These are phyloP conservation scores for Gadopsis marmoratus DNA, from an alignment of 2,797 vertebrate species.

Conservation along the genomic window DNA sequence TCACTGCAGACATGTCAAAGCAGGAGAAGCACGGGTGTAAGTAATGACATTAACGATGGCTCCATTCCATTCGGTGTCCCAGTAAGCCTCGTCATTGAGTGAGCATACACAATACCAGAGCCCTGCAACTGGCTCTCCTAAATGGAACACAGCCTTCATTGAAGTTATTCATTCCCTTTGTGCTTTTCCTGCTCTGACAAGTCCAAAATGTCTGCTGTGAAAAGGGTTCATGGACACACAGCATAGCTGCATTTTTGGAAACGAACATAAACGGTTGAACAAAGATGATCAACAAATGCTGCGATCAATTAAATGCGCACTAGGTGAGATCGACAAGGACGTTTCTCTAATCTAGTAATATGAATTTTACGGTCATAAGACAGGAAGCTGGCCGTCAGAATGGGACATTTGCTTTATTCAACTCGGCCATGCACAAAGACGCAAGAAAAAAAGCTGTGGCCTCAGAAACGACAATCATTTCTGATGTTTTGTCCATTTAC, in stretches of 20 bases:
- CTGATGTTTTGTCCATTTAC: background rate
- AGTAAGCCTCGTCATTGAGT: no score
- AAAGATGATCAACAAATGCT: background rate
- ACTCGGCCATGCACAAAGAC: no score
- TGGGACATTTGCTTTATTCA: background rate
- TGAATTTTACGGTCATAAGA: background rate
- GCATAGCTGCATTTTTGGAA: background rate
- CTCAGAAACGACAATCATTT: background rate
- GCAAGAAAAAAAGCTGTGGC: background rate
- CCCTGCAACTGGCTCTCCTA: no score
- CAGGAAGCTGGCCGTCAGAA: background rate
- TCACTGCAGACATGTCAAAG: no score
- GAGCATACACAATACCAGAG: no score
- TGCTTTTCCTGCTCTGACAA: no score
- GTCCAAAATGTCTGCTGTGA: no score
- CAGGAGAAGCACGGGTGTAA: no score
- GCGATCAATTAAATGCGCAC: background rate
- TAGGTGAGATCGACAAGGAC: background rate
- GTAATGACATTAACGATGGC: no score
- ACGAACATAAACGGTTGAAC: constrained; percentile 4
- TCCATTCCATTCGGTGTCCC: no score
- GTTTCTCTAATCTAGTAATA: background rate
- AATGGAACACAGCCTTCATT: no score
- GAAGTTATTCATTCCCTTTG: no score
- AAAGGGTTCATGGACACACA: background rate